Evolutionary conservation across 2,113 vertebrate species (phyloP).

Genomic region (Sisor rabdophorus): DNA sequence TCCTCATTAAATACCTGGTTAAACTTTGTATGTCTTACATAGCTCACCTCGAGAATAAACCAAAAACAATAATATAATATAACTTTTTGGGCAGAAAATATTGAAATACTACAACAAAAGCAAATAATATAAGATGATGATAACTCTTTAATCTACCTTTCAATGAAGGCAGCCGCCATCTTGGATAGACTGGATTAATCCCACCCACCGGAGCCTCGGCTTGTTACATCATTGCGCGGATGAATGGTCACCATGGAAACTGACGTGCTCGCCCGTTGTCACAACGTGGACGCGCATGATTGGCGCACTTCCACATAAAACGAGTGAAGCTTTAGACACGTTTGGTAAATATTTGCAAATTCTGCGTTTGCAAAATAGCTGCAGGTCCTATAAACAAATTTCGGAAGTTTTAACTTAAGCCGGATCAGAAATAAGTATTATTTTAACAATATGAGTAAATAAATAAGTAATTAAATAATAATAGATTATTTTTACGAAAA

Average conservation of each 20-base stretch:
- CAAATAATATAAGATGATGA: not conserved
- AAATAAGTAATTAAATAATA: too few species aligned
- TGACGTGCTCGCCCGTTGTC: not conserved
- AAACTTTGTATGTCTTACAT: not conserved
- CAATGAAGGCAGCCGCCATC: constrained; percentile 52
- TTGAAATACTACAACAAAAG: not conserved
- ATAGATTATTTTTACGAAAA: too few species aligned
- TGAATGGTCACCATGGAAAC: constrained; percentile 20
- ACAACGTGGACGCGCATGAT: constrained; percentile 2
- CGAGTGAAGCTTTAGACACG: not conserved
- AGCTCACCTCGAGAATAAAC: not conserved
- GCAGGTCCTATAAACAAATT: not conserved
- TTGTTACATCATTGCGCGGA: constrained; percentile 11
- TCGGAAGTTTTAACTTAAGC: too few species aligned
- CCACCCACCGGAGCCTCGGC: constrained; percentile 32
- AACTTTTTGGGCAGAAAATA: not conserved
- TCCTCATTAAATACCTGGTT: constrained; percentile 5
- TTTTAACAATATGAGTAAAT: too few species aligned
- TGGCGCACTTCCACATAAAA: not conserved
- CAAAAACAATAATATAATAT: not conserved
- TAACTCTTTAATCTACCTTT: constrained; percentile 40
- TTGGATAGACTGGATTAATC: constrained; percentile 40
- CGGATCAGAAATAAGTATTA: too few species aligned
- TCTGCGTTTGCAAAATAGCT: not conserved
- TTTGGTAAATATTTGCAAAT: not conserved